Conservation (phyloP, 2,888 invertebrate genomes). For the Bimastos eiseni region DNA sequence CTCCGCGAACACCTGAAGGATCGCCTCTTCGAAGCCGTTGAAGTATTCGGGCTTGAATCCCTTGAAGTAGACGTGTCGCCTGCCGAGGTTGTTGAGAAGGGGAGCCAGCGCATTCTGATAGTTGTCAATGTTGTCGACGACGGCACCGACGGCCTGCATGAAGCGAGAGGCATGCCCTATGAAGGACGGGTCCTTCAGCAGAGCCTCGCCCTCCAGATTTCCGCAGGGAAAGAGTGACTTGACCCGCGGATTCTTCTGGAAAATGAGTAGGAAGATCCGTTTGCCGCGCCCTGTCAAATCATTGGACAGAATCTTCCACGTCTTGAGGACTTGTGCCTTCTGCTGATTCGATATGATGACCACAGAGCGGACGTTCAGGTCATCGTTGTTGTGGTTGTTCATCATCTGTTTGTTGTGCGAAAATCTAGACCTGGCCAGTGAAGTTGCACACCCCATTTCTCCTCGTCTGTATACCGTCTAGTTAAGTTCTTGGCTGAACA, state of each 20-base stretch:
- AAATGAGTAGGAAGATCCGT: constrained; percentile 50
- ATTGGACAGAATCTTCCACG: constrained; percentile 47
- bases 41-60: constrained; percentile 52
- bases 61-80: constrained; percentile 48
- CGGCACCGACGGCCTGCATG: constrained; percentile 54
- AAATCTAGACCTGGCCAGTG: neutral
- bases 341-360: constrained; percentile 38
- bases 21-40: constrained; percentile 49
- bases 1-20: constrained; percentile 47
- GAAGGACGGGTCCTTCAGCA: constrained; percentile 44
- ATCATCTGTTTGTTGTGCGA: neutral
- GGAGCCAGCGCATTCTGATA: constrained; percentile 46
- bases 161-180: constrained; percentile 54
- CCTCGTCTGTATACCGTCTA: neutral
- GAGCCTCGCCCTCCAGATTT: constrained; percentile 47
- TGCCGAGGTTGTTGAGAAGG: constrained; percentile 49
- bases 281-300: constrained; percentile 48
- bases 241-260: constrained; percentile 47
- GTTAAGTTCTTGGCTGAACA: neutral
- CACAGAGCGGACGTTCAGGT: neutral
- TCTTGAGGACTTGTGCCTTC: constrained; percentile 44
- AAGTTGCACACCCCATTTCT: constrained; percentile 16
- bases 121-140: constrained; percentile 51
- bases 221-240: constrained; percentile 51
- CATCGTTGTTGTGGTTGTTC: constrained; percentile 15